Conservation (phyloP, 2,888 invertebrate genomes). For the Eumerus sabulonum region DNA sequence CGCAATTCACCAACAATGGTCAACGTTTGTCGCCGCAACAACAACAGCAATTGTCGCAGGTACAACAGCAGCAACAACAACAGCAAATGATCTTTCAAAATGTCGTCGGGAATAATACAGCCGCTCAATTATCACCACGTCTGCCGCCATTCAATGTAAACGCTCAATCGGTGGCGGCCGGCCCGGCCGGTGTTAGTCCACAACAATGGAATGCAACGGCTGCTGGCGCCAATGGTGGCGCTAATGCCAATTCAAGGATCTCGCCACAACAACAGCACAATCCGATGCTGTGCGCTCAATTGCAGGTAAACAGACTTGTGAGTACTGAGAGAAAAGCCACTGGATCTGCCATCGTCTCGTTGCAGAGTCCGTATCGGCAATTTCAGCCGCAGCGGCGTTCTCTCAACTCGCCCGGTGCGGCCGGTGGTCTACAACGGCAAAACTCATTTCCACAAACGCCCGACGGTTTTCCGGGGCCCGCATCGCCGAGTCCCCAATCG, state of each 20-base stretch:
- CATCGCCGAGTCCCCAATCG: conserved; percentile 75
- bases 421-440: conserved; percentile 75
- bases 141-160: conserved; percentile 73
- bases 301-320: conserved; percentile 81
- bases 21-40: conserved; percentile 78
- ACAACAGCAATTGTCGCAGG: conserved; percentile 74
- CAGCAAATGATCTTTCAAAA: conserved; percentile 73
- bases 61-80: conserved; percentile 70
- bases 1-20: conserved; percentile 76
- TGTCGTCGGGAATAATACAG: conserved; percentile 69
- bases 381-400: conserved; percentile 77
- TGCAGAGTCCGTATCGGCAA: conserved; percentile 75
- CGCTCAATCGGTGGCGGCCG: conserved; percentile 63
- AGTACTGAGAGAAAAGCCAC: conserved; percentile 5
- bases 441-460: conserved; percentile 74
- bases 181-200: conserved; percentile 69
- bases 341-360: conserved; percentile 71
- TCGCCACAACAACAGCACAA: conserved; percentile 85
- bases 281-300: conserved; percentile 92
- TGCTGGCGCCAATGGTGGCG: conserved; percentile 71
- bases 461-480: conserved; percentile 73
- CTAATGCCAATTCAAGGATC: conserved; percentile 64
- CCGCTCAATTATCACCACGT: conserved; percentile 78
- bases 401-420: conserved; percentile 76
- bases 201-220: conserved; percentile 72